Percentiles rank a stretch among this genome's conserved stretches.
Conservation (phyloP, 2,888 invertebrate species). For the Tetropium fuscum region DNA sequence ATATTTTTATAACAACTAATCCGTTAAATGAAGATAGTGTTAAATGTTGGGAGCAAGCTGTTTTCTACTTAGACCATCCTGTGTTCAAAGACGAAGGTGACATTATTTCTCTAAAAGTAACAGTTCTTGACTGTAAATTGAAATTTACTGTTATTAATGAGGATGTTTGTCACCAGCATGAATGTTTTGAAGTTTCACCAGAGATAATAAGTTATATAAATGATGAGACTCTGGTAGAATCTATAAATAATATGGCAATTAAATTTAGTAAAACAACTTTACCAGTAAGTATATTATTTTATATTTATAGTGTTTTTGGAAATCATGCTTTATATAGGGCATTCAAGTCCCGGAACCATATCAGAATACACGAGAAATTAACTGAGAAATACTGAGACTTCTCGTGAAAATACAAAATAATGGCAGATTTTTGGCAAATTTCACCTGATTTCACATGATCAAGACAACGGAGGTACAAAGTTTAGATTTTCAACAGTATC, state of each 20-base stretch:
- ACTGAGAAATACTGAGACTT: too few species aligned
- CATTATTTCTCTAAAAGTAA: conserved; percentile 46
- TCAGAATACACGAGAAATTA: too few species aligned
- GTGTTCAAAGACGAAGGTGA: conserved; percentile 44
- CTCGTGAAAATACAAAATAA: too few species aligned
- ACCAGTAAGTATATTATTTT: conserved; percentile 46
- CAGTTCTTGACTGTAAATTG: conserved; percentile 60
- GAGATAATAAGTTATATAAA: conserved; percentile 58
- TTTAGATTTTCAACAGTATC: too few species aligned
- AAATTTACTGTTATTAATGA: conserved; percentile 58
- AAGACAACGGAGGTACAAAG: too few species aligned
- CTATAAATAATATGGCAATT: conserved; percentile 42
- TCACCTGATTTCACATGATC: too few species aligned
- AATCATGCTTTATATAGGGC: too few species aligned
- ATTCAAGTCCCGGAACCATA: too few species aligned
- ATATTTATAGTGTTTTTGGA: background rate
- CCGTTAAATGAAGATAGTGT: conserved; percentile 67
- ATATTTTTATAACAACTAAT: conserved; percentile 72
- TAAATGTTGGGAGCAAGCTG: conserved; percentile 84
- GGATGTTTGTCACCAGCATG: conserved; percentile 30
- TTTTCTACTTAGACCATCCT: conserved; percentile 72
- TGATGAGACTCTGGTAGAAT: conserved; percentile 58
- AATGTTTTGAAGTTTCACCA: conserved; percentile 54
- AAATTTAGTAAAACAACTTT: conserved; percentile 61
- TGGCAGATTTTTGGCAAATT: too few species aligned